phyloP scores from a whole-genome alignment of 2,113 vertebrate genomes.

The Halichoerus grypus region DNA sequence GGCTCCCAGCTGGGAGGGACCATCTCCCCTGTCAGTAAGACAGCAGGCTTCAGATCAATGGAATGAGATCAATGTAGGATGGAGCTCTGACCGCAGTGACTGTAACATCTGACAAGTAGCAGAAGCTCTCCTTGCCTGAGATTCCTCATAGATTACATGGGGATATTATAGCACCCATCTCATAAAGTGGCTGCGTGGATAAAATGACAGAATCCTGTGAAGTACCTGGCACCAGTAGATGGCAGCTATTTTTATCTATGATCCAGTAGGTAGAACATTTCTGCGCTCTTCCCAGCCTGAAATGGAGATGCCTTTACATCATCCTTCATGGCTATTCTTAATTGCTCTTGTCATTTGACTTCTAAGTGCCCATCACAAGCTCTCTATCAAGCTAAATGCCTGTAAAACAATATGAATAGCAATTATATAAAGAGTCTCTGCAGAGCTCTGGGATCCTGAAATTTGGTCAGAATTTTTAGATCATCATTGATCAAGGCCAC shows the following conservation, averaged over 20 bases:
- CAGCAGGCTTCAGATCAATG: not conserved
- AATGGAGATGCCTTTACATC: slow-evolving; percentile 68
- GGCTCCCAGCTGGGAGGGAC: not conserved
- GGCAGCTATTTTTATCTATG: slow-evolving; percentile 71
- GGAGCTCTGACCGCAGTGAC: not conserved
- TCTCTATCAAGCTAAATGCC: not conserved
- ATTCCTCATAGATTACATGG: not conserved
- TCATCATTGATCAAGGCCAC: not conserved
- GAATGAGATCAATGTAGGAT: not conserved
- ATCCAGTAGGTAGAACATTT: slow-evolving; percentile 61
- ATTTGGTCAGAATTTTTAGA: not conserved
- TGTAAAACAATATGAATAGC: not conserved
- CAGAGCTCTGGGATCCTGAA: not conserved
- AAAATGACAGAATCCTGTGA: slow-evolving; percentile 54
- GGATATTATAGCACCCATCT: not conserved
- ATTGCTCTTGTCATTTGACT: slow-evolving; percentile 29
- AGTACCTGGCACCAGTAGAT: slow-evolving; percentile 62
- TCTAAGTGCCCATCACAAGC: not conserved
- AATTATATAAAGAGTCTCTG: not conserved
- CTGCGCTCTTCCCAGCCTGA: slow-evolving; percentile 42
- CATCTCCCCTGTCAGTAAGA: not conserved
- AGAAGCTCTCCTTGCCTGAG: not conserved
- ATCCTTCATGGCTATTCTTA: slow-evolving; percentile 5
- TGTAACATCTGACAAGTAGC: not conserved
- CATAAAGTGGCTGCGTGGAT: slow-evolving; percentile 1